Percentiles rank a stretch among this genome's conserved stretches.
These are phyloP conservation scores for Eulithis testata DNA, from an alignment of 2,888 invertebrate genomes.

Conservation along the genomic window DNA sequence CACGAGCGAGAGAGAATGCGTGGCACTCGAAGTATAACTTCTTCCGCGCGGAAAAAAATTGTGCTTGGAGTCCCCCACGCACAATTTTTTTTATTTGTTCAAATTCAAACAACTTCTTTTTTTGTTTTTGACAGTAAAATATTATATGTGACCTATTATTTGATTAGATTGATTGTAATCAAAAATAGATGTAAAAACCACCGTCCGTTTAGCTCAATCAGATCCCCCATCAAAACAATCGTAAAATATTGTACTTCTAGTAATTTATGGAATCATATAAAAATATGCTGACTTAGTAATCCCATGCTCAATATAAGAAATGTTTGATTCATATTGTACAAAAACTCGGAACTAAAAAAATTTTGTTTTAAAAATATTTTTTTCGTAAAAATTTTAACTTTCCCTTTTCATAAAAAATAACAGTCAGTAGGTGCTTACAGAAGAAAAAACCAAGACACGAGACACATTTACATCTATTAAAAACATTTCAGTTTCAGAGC, in stretches of 20 bases:
- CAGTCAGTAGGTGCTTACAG: not conserved
- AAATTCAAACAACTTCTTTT: too few relatives aligned
- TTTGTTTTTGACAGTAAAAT: not conserved
- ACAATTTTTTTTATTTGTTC: too few relatives aligned
- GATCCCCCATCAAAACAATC: conserved; percentile 33
- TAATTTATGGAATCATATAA: conserved; percentile 35
- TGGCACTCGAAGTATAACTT: too few relatives aligned
- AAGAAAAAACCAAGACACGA: conserved; percentile 43
- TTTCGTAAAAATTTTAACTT: too few relatives aligned
- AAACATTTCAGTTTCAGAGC: conserved; percentile 57
- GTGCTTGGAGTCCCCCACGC: too few relatives aligned
- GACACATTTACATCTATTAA: conserved; percentile 53
- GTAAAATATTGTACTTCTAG: conserved; percentile 38
- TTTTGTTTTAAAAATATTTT: too few relatives aligned
- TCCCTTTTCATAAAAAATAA: too few relatives aligned
- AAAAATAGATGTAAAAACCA: conserved; percentile 1
- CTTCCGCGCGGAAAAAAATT: too few relatives aligned
- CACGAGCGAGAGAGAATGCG: too few relatives aligned
- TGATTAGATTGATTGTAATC: not conserved
- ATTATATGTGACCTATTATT: not conserved
- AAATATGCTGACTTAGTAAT: conserved; percentile 28
- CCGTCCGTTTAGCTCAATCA: conserved; percentile 5
- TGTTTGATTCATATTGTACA: not conserved
- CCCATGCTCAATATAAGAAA: conserved; percentile 1
- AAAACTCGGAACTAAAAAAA: not conserved